These are phyloP conservation scores for Melikaiella ostensackeni DNA, from an alignment of 2,888 invertebrate species.

Conservation along the genomic window DNA sequence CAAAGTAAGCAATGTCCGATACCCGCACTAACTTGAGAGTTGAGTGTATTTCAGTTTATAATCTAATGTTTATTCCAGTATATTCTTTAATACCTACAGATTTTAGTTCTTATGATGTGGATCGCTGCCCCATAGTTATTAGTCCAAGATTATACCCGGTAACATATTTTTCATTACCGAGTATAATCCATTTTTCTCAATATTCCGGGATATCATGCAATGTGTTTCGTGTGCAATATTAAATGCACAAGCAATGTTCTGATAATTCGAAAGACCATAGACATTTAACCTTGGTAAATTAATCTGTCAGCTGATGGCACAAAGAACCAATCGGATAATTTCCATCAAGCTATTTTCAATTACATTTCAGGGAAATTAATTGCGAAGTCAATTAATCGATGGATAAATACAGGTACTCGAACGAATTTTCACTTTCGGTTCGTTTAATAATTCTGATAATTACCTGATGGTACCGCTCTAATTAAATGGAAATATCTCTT, in stretches of 20 bases:
- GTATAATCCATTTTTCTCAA: no score
- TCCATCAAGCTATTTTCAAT: neutral
- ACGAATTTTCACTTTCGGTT: neutral
- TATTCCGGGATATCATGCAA: no score
- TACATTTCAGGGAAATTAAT: neutral
- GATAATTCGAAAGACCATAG: slow-evolving; percentile 2
- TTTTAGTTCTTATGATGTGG: no score
- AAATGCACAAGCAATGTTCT: neutral
- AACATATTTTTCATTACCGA: no score
- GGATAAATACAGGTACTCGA: no score
- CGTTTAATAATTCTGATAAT: neutral
- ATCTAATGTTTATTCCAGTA: no score
- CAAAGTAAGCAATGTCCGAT: no score
- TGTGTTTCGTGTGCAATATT: neutral
- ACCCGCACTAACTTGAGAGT: no score
- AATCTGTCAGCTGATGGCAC: neutral
- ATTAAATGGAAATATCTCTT: neutral
- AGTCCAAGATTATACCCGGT: no score
- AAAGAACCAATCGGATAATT: neutral
- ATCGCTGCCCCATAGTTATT: no score
- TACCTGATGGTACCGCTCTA: neutral
- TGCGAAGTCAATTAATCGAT: neutral
- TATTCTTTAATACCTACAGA: no score
- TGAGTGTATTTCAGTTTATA: no score
- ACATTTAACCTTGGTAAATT: slow-evolving; percentile 2